These are phyloP conservation scores for Falco biarmicus DNA, from an alignment of 2,797 vertebrate species.

Conservation along the genomic window DNA sequence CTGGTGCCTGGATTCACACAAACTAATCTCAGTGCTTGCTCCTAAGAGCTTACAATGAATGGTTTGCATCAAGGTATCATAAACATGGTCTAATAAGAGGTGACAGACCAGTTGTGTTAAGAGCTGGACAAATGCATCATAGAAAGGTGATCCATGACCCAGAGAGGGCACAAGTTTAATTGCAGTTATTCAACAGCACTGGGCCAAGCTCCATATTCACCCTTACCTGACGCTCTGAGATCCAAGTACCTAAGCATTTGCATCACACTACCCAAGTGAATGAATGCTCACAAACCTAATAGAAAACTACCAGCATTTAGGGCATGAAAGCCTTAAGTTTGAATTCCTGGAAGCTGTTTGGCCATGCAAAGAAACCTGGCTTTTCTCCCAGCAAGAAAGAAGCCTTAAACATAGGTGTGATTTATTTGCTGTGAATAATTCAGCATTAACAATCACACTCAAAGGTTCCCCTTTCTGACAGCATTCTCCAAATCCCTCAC, in stretches of 20 bases:
- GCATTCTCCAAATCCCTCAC: not conserved
- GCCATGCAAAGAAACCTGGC: not conserved
- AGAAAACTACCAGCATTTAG: not conserved
- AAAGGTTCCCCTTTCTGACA: not conserved
- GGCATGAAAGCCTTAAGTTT: not conserved
- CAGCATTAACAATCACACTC: accelerated
- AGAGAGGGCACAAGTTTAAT: not conserved
- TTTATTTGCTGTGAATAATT: not conserved
- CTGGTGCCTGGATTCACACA: not conserved
- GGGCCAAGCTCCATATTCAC: not conserved
- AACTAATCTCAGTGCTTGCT: not conserved
- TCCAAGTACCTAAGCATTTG: not conserved
- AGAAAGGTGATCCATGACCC: not conserved
- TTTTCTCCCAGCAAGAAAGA: not conserved
- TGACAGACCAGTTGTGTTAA: not conserved
- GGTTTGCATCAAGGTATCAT: not conserved
- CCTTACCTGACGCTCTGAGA: not conserved
- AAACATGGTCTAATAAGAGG: not conserved
- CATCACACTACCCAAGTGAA: not conserved
- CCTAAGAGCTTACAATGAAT: not conserved
- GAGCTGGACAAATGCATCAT: not conserved
- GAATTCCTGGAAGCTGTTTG: not conserved
- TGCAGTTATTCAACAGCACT: not conserved
- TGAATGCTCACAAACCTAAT: not conserved
- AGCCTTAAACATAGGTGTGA: not conserved